Conservation (phyloP, 2,113 vertebrate genomes). For the Psilopogon haemacephalus region DNA sequence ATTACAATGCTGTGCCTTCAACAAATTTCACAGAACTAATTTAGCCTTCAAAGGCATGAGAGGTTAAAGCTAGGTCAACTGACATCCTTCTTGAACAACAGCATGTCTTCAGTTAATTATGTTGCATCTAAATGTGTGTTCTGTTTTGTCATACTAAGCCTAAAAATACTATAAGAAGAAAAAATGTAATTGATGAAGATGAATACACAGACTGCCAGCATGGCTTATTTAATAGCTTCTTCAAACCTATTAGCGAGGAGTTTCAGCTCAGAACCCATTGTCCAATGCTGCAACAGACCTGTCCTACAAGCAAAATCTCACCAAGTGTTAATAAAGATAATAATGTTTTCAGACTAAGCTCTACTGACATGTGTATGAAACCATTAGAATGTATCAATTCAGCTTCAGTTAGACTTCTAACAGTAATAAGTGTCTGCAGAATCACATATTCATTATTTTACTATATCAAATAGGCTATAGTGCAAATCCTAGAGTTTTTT, state of each 20-base stretch:
- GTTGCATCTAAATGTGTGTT: slow-evolving; percentile 20
- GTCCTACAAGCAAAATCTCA: not conserved
- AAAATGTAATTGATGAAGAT: slow-evolving; percentile 25
- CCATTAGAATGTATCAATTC: slow-evolving; percentile 17
- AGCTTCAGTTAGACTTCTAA: not conserved
- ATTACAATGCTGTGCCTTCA: slow-evolving; percentile 39
- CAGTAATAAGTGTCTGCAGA: not conserved
- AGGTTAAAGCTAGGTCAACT: slow-evolving; percentile 53
- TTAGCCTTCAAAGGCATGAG: slow-evolving; percentile 41
- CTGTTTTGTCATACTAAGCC: slow-evolving; percentile 42
- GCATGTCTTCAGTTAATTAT: slow-evolving; percentile 50
- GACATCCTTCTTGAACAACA: not conserved
- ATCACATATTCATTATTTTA: slow-evolving; percentile 20
- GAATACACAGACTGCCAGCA: slow-evolving; percentile 27
- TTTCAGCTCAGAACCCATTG: not conserved
- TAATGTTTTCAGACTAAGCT: not conserved
- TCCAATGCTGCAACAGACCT: not conserved
- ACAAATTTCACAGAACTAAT: slow-evolving; percentile 42
- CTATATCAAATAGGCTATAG: not conserved
- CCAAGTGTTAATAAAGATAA: slow-evolving; percentile 1
- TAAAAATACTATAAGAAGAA: slow-evolving; percentile 22
- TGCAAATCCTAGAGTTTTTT: not conserved
- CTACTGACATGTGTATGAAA: not conserved
- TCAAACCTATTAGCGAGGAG: slow-evolving; percentile 13
- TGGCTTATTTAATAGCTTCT: slow-evolving; percentile 50